These are phyloP conservation scores for Rhodeus uyekii DNA, from an alignment of 2,797 vertebrate species.

Conservation along the genomic window DNA sequence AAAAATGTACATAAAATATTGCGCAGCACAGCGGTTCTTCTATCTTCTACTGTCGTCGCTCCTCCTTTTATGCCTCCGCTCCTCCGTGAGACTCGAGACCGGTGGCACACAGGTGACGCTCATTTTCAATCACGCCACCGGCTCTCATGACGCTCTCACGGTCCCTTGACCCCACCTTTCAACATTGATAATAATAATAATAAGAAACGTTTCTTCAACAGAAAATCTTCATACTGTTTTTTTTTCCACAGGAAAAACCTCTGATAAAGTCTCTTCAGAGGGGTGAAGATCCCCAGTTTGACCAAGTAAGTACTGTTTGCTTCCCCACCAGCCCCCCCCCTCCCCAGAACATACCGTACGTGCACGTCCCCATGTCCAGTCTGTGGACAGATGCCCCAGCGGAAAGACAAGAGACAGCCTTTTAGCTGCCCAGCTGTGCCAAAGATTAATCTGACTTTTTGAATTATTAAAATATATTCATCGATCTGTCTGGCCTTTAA, in stretches of 20 bases:
- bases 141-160: no score
- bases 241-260: constrained; percentile 93
- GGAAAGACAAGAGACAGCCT: constrained; percentile 10
- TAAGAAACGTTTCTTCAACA: background rate
- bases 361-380: background rate
- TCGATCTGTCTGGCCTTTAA: constrained; percentile 30
- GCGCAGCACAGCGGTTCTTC: no score
- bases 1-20: background rate
- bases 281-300: constrained; percentile 96
- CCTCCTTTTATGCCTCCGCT: no score
- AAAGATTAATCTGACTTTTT: constrained; percentile 36
- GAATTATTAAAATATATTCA: constrained; percentile 45
- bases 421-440: constrained; percentile 38
- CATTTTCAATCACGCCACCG: no score
- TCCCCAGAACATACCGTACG: background rate
- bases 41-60: no score
- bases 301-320: constrained; percentile 83
- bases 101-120: no score
- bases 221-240: constrained; percentile 62
- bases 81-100: no score
- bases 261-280: constrained; percentile 95
- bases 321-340: no score
- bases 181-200: background rate
- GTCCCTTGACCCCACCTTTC: no score
- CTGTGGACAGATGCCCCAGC: constrained; percentile 22